Percentiles rank a stretch among this genome's conserved stretches.
phyloP scores from a whole-genome alignment of 1,140 invertebrate genomes.

The Aphelinus atriplicis region DNA sequence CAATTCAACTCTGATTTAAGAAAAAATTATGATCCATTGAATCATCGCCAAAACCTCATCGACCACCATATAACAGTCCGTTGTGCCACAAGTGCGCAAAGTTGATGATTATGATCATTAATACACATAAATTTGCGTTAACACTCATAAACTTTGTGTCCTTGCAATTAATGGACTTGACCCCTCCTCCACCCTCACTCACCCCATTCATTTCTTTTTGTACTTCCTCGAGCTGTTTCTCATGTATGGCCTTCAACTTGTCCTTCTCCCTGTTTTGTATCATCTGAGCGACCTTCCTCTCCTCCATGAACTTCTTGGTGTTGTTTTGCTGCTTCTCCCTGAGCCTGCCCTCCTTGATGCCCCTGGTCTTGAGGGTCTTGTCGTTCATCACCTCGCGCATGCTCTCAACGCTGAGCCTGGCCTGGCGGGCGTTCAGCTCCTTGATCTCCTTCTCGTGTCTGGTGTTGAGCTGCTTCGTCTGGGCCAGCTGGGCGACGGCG shows the following conservation, averaged over 20 bases:
- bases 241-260: constrained; percentile 89
- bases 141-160: too few relatives aligned
- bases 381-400: constrained; percentile 95
- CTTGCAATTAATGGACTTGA: too few relatives aligned
- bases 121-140: too few relatives aligned
- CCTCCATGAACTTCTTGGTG: constrained; percentile 98
- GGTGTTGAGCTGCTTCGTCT: constrained; percentile 90
- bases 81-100: not conserved
- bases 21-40: too few relatives aligned
- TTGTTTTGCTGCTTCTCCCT: constrained; percentile 99
- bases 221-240: constrained; percentile 91
- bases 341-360: constrained; percentile 92
- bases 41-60: too few relatives aligned
- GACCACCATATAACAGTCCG: too few relatives aligned
- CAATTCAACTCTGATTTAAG: too few relatives aligned
- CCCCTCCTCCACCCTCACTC: constrained; percentile 51
- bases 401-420: constrained; percentile 96
- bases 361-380: constrained; percentile 96
- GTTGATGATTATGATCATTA: too few relatives aligned
- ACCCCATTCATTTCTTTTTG: constrained; percentile 92
- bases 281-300: constrained; percentile 87
- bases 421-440: constrained; percentile 95
- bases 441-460: constrained; percentile 95
- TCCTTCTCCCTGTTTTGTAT: constrained; percentile 95
- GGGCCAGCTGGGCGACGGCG: constrained; percentile 82